Percentiles rank a stretch among this genome's conserved stretches.
phyloP scores from a whole-genome alignment of 2,888 invertebrate genomes.

The Zeuzera pyrina region DNA sequence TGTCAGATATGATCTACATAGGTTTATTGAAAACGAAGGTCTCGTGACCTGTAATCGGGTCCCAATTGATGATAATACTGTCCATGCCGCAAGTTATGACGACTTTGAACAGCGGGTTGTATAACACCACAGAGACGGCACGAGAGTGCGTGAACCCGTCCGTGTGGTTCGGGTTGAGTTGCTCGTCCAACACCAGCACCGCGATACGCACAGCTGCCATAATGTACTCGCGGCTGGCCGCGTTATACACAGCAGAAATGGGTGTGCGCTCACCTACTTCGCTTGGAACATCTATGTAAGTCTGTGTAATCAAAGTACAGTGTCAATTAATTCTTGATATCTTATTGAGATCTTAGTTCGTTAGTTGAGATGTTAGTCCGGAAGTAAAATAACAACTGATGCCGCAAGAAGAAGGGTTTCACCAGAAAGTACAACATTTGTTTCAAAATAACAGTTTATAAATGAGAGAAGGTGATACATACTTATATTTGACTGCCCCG shows the following conservation, averaged over 20 bases:
- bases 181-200: constrained; percentile 75
- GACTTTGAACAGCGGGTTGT: constrained; percentile 82
- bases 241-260: constrained; percentile 77
- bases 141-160: constrained; percentile 82
- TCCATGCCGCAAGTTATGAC: constrained; percentile 85
- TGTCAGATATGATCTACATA: too few relatives aligned
- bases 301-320: constrained; percentile 58
- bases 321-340: too few relatives aligned
- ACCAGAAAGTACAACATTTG: too few relatives aligned
- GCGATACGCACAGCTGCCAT: constrained; percentile 79
- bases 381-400: too few relatives aligned
- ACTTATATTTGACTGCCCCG: too few relatives aligned
- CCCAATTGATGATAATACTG: constrained; percentile 88
- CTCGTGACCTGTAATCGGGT: constrained; percentile 75
- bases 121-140: constrained; percentile 80
- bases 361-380: too few relatives aligned
- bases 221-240: constrained; percentile 76
- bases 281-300: constrained; percentile 76
- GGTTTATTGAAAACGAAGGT: too few relatives aligned
- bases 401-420: too few relatives aligned
- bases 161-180: constrained; percentile 77
- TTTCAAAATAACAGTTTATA: too few relatives aligned
- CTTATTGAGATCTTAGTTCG: too few relatives aligned
- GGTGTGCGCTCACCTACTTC: constrained; percentile 75
- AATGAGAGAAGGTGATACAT: too few relatives aligned